Evolutionary conservation across 2,113 vertebrate species (phyloP), one percentile per base, ranked within the genome.

Genomic region (Tetrao urogallus): DNA sequence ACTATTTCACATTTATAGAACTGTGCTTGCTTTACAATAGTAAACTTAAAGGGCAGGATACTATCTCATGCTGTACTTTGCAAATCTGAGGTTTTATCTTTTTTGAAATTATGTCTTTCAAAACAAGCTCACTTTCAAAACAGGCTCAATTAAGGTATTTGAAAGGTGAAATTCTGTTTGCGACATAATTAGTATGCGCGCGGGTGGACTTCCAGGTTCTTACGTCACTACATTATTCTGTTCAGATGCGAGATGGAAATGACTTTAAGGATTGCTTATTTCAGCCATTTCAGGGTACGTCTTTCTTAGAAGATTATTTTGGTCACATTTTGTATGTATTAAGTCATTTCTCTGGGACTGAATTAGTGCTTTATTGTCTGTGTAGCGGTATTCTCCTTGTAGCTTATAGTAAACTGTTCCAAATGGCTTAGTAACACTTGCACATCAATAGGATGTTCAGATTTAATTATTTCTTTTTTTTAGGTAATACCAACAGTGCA

Each of bases 401-500:
- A 47, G 48, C 54, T 24, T 45, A 20, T 45, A 42, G 70, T 70
- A 34, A 57, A 75, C 50, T 42, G 10, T 54, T 75, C 22, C 34
- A 28, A 67, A n/a, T 36, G 17, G 22, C 36, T 21, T 25, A 4
- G 69, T 87, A 77, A 67, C 42, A 32, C 19, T 70, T 42, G 70
- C 15, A 10, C 13, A 32, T 43, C 57, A 79, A 25, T 30, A 32
- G 11, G 27, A 28, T 5, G 47, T 20, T 66, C 38, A 18, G 36
- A 82, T 76, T 58, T 14, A 43, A 21, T 16, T 52, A 57, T 13
- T 32, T 19, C 4, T 56, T 70, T 87, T 78, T 78, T 50, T 38
- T 89, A 99, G 98, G 34, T 99, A 47, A 97, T 99, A 92, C 98
- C 98, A 47, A 97, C 98, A 98, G 89, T 99, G 58, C 98, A 98